Evolutionary conservation across 1,140 invertebrate species (phyloP).

Genomic region (Diorhabda sublineata): DNA sequence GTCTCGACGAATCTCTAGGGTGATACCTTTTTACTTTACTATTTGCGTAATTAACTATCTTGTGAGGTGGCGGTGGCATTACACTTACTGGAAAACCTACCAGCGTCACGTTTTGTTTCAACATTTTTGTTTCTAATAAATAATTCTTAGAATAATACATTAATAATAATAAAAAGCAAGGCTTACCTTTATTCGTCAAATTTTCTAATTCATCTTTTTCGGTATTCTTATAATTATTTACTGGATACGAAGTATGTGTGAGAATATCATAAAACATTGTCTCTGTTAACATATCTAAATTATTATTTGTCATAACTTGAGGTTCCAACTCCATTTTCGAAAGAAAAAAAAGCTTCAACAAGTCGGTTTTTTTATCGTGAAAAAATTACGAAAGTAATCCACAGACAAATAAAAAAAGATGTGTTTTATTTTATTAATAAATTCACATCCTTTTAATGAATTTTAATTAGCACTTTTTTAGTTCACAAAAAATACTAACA

Average conservation of each 20-base stretch:
- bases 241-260: constrained; percentile 6
- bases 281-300: constrained; percentile 8
- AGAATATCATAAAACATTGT: constrained; percentile 10
- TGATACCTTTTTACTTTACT: constrained; percentile 16
- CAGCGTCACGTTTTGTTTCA: constrained; percentile 11
- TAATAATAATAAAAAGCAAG: background rate
- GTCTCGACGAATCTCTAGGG: constrained; percentile 13
- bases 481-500: no score
- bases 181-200: constrained; percentile 12
- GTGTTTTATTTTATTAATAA: no score
- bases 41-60: constrained; percentile 23
- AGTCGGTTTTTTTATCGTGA: constrained; percentile 12
- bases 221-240: constrained; percentile 11
- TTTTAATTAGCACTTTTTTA: no score
- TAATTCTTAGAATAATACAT: background rate
- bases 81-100: constrained; percentile 20
- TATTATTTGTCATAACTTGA: constrained; percentile 16
- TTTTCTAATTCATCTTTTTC: constrained; percentile 12
- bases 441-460: no score
- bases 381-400: constrained; percentile 11
- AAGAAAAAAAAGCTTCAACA: constrained; percentile 7
- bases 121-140: background rate
- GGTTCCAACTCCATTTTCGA: constrained; percentile 12
- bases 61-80: constrained; percentile 18
- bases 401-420: background rate